Conservation (phyloP, 2,797 vertebrate species). For the Protosalanx chinensis region DNA sequence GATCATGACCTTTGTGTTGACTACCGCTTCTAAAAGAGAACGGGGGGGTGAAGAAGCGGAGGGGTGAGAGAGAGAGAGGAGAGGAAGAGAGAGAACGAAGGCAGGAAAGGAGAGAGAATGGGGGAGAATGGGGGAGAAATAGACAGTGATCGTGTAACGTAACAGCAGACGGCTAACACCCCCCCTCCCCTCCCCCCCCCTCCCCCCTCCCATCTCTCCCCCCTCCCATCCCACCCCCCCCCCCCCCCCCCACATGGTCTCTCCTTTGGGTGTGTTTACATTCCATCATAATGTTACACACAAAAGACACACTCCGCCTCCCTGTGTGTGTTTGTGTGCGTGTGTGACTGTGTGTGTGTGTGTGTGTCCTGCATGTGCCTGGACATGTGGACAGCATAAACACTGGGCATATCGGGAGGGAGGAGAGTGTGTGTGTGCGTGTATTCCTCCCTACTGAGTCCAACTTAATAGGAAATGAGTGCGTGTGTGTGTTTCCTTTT, state of each 20-base stretch:
- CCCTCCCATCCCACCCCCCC: too few species aligned
- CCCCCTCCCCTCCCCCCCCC: not conserved
- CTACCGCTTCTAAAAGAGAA: too few species aligned
- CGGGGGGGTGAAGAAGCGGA: too few species aligned
- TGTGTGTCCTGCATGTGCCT: conserved; percentile 41
- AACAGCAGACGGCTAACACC: not conserved
- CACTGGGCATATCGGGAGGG: conserved; percentile 20
- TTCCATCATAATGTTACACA: conserved; percentile 68
- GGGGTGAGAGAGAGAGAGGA: too few species aligned
- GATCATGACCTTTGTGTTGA: too few species aligned
- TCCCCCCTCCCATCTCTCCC: conserved; percentile 17
- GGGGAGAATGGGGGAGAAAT: conserved; percentile 4
- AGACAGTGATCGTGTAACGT: not conserved
- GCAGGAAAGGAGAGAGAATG: too few species aligned
- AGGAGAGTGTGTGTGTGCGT: not conserved
- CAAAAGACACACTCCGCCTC: conserved; percentile 63
- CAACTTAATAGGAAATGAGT: conserved; percentile 14
- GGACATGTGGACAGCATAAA: conserved; percentile 67
- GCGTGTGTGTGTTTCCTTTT: conserved; percentile 39
- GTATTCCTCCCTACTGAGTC: not conserved
- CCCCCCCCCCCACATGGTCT: not conserved
- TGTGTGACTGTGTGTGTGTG: not conserved
- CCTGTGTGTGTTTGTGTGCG: conserved; percentile 57
- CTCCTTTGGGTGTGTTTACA: conserved; percentile 64
- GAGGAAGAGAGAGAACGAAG: too few species aligned